Evolutionary conservation across 1,140 invertebrate species (phyloP), one percentile per base, ranked within the genome.

Genomic region (Trichomalopsis sarcophagae): DNA sequence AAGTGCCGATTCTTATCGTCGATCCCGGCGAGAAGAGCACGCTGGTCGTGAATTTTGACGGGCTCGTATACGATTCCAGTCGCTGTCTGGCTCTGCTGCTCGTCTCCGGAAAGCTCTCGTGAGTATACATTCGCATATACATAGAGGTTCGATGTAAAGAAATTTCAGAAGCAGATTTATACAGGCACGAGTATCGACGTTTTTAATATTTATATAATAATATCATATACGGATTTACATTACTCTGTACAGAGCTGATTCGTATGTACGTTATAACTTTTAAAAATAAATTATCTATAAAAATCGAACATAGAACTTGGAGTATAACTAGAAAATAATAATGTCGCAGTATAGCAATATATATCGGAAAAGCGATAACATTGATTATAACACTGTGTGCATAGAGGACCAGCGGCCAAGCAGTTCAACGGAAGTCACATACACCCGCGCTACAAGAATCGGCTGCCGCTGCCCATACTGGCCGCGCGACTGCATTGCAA

Each of bases 21-120:
- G 90, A 92, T n/a, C 91, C 91, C 0, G 91, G 87, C 2, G 86
- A 88, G 21, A 91, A 91, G 30, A 92, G 90, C 36, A 93, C 92
- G 0, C 87, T 93, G 7, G 88, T 92, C 0, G 86, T 93, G 44
- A 90, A 90, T n/a, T 92, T 90, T 13, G 89, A 87, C 5, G 88
- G 89, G 10, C 87, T 93, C 3, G 77, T 86, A 17, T 89, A 87
- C 17, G 87, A 92, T 55, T 91, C 91, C 5, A 92, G 91, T 80
- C 88, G 90, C 14, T 93, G 92, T 81, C 77, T 93, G 13, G 92
- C 91, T 14, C 88, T 93, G 4, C 87, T 93, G 10, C 74, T 93
- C 36, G 91, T 93, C 23, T 93, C 92, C 4, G 87, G 89, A 47
- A 93, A 93, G 87, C 87, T 93, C 36, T 88, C 91, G 92, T 93